Evolutionary conservation across 2,888 invertebrate genomes (phyloP).

Genomic region (Drosophila lacicola): DNA sequence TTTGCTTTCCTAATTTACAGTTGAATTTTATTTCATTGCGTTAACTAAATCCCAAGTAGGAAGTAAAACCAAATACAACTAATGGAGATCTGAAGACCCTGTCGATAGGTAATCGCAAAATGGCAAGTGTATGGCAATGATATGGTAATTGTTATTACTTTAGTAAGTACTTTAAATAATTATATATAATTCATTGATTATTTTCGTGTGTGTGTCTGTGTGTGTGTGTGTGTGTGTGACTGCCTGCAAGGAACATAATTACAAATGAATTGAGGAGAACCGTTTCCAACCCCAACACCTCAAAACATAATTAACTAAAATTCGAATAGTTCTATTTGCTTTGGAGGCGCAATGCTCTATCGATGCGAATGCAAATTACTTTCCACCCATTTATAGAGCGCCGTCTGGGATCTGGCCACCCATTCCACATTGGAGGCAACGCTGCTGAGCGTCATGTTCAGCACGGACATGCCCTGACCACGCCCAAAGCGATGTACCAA

Average conservation of each 20-base stretch:
- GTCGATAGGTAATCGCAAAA: slow-evolving; percentile 38
- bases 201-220: slow-evolving; percentile 27
- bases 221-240: slow-evolving; percentile 38
- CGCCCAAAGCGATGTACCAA: slow-evolving; percentile 85
- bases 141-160: slow-evolving; percentile 69
- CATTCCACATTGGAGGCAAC: slow-evolving; percentile 85
- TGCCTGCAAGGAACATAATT: slow-evolving; percentile 82
- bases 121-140: slow-evolving; percentile 70
- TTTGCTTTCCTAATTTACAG: slow-evolving; percentile 53
- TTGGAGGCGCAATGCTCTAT: slow-evolving; percentile 47
- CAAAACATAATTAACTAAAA: slow-evolving; percentile 43
- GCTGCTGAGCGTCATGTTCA: slow-evolving; percentile 85
- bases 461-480: slow-evolving; percentile 84
- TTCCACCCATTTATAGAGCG: slow-evolving; percentile 85
- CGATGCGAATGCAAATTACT: slow-evolving; percentile 83
- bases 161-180: slow-evolving; percentile 26
- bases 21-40: slow-evolving; percentile 15
- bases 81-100: slow-evolving; percentile 53
- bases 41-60: slow-evolving; percentile 52
- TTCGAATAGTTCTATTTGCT: background rate
- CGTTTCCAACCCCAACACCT: slow-evolving; percentile 15
- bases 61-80: slow-evolving; percentile 38
- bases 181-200: slow-evolving; percentile 21
- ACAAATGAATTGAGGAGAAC: slow-evolving; percentile 78
- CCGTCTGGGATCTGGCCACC: slow-evolving; percentile 84